These are phyloP conservation scores for Petrophora chlorosata DNA, from an alignment of 2,888 invertebrate species.

Conservation along the genomic window DNA sequence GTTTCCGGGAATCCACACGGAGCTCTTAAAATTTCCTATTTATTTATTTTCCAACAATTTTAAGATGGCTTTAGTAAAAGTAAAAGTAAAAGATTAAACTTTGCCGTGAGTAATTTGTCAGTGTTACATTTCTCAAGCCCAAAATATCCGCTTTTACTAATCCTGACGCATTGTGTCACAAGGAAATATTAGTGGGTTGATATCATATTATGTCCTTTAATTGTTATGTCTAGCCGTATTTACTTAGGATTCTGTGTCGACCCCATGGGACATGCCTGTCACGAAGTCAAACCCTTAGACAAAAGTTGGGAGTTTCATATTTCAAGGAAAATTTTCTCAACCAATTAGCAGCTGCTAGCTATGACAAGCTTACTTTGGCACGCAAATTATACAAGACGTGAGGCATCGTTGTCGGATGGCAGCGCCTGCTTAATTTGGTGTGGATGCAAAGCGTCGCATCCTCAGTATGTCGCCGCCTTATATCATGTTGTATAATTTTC, in stretches of 20 bases:
- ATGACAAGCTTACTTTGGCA: background rate
- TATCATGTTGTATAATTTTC: too few relatives aligned
- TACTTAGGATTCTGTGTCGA: slow-evolving; percentile 14
- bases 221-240: slow-evolving; percentile 11
- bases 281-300: slow-evolving; percentile 8
- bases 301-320: slow-evolving; percentile 12
- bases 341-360: slow-evolving; percentile 4
- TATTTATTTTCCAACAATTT: too few relatives aligned
- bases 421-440: too few relatives aligned
- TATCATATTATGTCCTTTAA: slow-evolving; percentile 3
- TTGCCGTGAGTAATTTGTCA: too few relatives aligned
- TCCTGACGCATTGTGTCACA: background rate
- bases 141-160: background rate
- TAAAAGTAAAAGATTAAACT: too few relatives aligned
- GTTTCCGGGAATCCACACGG: too few relatives aligned
- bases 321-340: slow-evolving; percentile 10
- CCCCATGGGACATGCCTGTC: slow-evolving; percentile 10
- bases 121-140: too few relatives aligned
- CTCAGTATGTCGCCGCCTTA: too few relatives aligned
- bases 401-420: too few relatives aligned
- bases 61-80: too few relatives aligned
- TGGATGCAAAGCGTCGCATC: too few relatives aligned
- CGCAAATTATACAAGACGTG: background rate
- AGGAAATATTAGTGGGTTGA: background rate
- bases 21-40: too few relatives aligned